Evolutionary conservation across 2,888 invertebrate genomes (phyloP), one percentile per base, ranked within the genome.

Genomic region (Polyommatus icarus): DNA sequence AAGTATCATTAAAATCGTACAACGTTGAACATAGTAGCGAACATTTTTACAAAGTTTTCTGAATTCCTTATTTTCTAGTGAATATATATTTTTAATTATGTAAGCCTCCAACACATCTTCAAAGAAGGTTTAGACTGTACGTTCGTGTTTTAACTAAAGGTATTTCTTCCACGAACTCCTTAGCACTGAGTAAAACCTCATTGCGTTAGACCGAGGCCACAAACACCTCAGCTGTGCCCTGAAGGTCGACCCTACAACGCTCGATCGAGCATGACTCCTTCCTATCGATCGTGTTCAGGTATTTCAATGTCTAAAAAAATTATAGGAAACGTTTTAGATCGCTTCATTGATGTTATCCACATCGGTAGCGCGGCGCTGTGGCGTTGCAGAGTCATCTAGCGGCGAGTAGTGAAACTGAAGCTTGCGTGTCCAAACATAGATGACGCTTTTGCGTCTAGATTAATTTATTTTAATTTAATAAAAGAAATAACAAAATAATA

Each of bases 341-440:
- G 20, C 32, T 76, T 50, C 18, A 57, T 75, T 46, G 29, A 71
- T 36, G n/a, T 32, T 71, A 1, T 71, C n/a, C n/a, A n/a, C 18
- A 24, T 29, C 50, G 3, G 18, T 5, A 54, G 4, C 1, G 18
- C 15, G 18, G 7, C 40, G n/a, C 2, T n/a, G 20, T 4, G 50
- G 3, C 46, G 20, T 7, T 18, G 24, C n/a, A 46, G 77, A 76
- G 82, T 78, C 82, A 88, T 85, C 91, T 89, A 85, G 86, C 81
- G 86, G 80, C 82, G 85, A 89, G 87, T 91, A 89, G 91, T 82
- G 6, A 76, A 75, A 88, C 83, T 84, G 82, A 57, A 71, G n/a
- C 0, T 20, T 71, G 18, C 72, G 76, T 54, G 8, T 18, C 29
- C 50, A 24, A 46, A 54, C n/a, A 76, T 75, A 83, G 83, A 80